A percentile compares a stretch with the other conserved stretches of the same genome.
Conservation (phyloP, 2,797 vertebrate species). For the Acanthurus tractus region DNA sequence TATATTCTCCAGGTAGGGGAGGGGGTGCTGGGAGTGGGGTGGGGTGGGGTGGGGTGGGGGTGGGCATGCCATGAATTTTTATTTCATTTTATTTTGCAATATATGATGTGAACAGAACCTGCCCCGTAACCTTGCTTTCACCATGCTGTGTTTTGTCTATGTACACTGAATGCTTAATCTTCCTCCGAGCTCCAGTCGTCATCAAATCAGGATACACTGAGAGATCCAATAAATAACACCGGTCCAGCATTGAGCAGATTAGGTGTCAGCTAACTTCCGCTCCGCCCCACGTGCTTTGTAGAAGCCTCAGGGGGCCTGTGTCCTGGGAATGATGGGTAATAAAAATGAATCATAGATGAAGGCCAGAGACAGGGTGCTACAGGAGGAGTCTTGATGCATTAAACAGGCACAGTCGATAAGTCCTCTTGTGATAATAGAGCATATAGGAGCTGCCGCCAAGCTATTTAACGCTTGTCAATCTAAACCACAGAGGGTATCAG, state of each 20-base stretch:
- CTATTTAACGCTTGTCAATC: slow-evolving; percentile 88
- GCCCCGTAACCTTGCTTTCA: slow-evolving; percentile 63
- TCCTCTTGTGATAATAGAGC: slow-evolving; percentile 88
- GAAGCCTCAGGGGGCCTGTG: slow-evolving; percentile 81
- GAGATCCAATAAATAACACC: slow-evolving; percentile 81
- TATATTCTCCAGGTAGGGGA: slow-evolving; percentile 43
- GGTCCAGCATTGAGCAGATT: slow-evolving; percentile 82
- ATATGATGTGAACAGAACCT: slow-evolving; percentile 47
- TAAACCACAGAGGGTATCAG: slow-evolving; percentile 65
- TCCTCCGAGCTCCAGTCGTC: slow-evolving; percentile 48
- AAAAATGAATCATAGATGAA: slow-evolving; percentile 90
- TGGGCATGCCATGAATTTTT: slow-evolving; percentile 57
- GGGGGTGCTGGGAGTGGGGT: not conserved
- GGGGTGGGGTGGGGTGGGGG: not conserved
- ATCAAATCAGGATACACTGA: slow-evolving; percentile 72
- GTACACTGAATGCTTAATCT: slow-evolving; percentile 68
- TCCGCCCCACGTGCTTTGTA: slow-evolving; percentile 78
- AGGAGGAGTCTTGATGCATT: slow-evolving; percentile 86
- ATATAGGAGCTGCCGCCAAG: slow-evolving; percentile 81
- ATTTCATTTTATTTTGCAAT: slow-evolving; percentile 63
- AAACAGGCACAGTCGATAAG: slow-evolving; percentile 87
- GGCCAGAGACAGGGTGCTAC: slow-evolving; percentile 86
- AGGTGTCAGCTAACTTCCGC: slow-evolving; percentile 86
- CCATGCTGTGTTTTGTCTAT: slow-evolving; percentile 70
- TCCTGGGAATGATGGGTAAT: slow-evolving; percentile 87